Evolutionary conservation across 2,797 vertebrate genomes (phyloP).

Genomic region (Varecia variegata): DNA sequence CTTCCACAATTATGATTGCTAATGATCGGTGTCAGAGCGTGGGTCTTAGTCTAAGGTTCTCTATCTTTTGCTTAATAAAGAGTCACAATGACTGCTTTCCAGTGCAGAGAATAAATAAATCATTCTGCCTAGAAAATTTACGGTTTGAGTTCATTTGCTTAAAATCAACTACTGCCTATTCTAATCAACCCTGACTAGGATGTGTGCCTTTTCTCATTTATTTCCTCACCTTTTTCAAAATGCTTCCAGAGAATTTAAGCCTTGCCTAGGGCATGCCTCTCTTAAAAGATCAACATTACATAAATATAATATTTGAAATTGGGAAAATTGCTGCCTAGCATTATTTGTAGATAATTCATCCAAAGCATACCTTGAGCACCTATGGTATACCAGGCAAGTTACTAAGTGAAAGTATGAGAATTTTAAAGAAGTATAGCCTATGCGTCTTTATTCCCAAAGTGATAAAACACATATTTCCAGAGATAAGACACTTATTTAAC

Average conservation of each 20-base stretch:
- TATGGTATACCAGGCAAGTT: not conserved
- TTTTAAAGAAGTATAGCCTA: not conserved
- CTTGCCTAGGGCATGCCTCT: not conserved
- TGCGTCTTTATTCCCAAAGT: not conserved
- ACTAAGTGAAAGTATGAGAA: not conserved
- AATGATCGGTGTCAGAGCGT: not conserved
- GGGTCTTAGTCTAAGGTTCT: not conserved
- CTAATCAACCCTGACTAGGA: not conserved
- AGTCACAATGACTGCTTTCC: not conserved
- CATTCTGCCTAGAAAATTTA: not conserved
- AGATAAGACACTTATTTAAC: not conserved
- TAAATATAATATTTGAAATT: not conserved
- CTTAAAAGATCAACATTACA: not conserved
- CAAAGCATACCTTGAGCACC: not conserved
- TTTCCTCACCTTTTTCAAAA: not conserved
- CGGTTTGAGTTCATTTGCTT: not conserved
- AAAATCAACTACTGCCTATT: not conserved
- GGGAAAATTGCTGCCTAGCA: not conserved
- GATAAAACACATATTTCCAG: not conserved
- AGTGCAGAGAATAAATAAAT: not conserved
- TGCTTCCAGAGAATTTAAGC: not conserved
- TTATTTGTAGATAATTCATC: not conserved
- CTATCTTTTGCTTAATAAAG: not conserved
- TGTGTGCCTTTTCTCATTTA: not conserved
- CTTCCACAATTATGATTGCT: not conserved